Percentiles rank a stretch among this genome's conserved stretches.
Conservation (phyloP, 2,113 vertebrate genomes). For the Strix uralensis region DNA sequence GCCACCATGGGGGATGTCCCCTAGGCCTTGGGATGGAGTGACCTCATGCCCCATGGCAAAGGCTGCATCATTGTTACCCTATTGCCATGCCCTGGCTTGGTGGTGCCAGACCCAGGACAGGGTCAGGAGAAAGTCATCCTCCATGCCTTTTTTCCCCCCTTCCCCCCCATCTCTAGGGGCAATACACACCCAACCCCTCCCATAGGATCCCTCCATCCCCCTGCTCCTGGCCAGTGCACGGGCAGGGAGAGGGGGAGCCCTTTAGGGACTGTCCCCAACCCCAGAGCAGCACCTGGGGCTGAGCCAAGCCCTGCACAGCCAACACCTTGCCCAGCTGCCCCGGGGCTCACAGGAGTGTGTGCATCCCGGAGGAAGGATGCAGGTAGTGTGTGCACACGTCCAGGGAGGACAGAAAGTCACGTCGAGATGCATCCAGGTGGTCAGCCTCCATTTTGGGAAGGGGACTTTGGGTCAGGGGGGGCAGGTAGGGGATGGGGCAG, state of each 20-base stretch:
- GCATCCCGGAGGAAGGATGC: background rate
- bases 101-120: background rate
- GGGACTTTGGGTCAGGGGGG: background rate
- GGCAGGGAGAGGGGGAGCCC: background rate
- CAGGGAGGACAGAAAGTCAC: background rate
- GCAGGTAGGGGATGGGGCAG: background rate
- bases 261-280: background rate
- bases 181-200: background rate
- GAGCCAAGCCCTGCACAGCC: background rate
- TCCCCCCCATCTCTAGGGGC: accelerated
- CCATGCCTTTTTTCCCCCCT: background rate
- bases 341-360: background rate
- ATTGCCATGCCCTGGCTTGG: background rate
- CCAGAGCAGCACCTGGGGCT: background rate
- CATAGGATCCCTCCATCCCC: background rate
- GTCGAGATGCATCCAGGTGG: accelerated
- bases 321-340: background rate
- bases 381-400: accelerated
- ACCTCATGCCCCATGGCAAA: accelerated
- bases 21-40: background rate
- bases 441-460: background rate
- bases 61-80: background rate
- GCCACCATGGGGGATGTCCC: accelerated
- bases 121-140: background rate
- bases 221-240: accelerated